These are phyloP conservation scores for Lemur catta DNA, from an alignment of 2,797 vertebrate genomes.

Conservation along the genomic window DNA sequence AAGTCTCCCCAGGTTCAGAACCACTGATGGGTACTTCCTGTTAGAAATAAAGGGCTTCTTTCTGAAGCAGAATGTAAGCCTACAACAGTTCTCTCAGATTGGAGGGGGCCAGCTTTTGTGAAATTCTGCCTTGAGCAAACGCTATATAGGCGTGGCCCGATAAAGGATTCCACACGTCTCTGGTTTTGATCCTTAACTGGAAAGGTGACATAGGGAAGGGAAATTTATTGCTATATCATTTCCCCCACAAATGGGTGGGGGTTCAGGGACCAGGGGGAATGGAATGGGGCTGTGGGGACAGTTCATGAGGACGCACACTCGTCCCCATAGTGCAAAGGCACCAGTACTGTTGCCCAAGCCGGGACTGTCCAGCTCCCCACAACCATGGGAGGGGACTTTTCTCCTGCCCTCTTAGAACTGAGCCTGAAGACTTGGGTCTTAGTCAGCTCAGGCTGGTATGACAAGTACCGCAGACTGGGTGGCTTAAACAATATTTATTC, in stretches of 20 bases:
- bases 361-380: background rate
- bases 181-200: background rate
- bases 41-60: background rate
- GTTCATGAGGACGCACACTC: background rate
- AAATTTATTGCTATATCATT: background rate
- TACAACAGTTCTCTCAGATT: background rate
- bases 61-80: background rate
- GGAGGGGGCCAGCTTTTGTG: background rate
- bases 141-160: background rate
- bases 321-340: accelerated
- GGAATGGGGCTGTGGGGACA: background rate
- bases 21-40: background rate
- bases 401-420: background rate
- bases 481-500: background rate
- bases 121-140: background rate
- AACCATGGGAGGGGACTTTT: background rate
- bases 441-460: background rate
- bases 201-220: background rate
- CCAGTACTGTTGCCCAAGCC: background rate
- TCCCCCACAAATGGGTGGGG: background rate
- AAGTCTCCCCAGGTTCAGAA: background rate
- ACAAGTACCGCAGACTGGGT: too few species aligned
- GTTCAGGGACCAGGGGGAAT: background rate
- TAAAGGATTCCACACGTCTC: background rate
- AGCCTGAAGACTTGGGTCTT: background rate